Percentiles rank a stretch among this genome's conserved stretches.
These are phyloP conservation scores for Agelastica alni DNA, from an alignment of 2,888 invertebrate genomes.

Conservation along the genomic window DNA sequence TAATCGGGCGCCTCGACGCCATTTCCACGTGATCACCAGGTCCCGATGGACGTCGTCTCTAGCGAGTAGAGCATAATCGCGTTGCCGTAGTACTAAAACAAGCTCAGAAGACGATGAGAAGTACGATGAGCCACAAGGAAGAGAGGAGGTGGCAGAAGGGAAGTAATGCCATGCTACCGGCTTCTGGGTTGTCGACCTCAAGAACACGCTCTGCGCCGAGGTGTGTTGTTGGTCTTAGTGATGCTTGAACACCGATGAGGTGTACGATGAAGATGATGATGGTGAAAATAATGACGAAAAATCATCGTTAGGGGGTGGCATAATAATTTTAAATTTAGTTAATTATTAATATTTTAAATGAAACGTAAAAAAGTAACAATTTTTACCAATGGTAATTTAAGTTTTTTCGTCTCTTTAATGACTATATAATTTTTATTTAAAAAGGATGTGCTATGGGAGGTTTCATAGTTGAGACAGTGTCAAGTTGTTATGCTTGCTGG, in stretches of 20 bases:
- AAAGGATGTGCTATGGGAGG: no score
- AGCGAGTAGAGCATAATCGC: conserved; percentile 46
- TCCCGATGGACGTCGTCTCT: conserved; percentile 40
- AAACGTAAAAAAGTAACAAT: no score
- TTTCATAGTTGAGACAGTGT: no score
- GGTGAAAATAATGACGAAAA: conserved; percentile 3
- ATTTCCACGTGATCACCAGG: conserved; percentile 46
- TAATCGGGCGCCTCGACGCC: conserved; percentile 47
- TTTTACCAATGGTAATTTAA: no score
- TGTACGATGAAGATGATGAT: conserved; percentile 28
- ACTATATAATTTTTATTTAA: no score
- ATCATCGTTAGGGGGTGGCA: no score
- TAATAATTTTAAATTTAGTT: no score
- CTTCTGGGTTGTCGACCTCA: conserved; percentile 55
- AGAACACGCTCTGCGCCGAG: conserved; percentile 3
- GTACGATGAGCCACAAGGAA: conserved; percentile 45
- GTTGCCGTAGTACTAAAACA: conserved; percentile 52
- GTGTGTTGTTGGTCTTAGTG: conserved; percentile 9
- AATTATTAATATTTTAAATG: no score
- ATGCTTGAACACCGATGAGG: conserved; percentile 53
- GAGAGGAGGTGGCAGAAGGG: conserved; percentile 32
- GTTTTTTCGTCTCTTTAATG: no score
- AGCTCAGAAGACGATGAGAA: conserved; percentile 51
- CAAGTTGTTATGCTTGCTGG: no score
- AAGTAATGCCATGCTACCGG: conserved; percentile 53